Conservation (phyloP, 2,113 vertebrate species). For the Poicephalus meyeri region DNA sequence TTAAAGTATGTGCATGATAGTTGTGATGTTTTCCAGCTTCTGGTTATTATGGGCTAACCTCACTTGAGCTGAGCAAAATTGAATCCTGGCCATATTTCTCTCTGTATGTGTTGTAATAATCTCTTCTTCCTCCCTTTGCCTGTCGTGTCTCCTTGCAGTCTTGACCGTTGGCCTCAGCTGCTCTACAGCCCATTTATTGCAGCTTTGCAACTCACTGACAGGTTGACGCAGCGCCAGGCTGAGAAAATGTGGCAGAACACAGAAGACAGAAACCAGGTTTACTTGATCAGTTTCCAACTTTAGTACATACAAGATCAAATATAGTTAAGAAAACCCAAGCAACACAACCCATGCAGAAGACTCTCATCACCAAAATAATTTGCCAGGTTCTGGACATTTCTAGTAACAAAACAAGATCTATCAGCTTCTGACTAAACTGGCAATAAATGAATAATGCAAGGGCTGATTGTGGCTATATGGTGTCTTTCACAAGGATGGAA, state of each 20-base stretch:
- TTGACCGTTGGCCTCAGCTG: rapidly evolving
- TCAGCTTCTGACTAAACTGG: background rate
- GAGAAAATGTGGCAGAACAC: background rate
- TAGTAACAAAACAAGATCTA: background rate
- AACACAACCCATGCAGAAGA: background rate
- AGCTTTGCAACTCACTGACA: background rate
- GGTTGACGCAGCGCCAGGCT: background rate
- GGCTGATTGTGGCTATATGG: rapidly evolving
- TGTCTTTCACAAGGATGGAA: background rate
- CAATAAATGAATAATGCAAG: background rate
- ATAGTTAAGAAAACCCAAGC: background rate
- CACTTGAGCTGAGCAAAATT: background rate
- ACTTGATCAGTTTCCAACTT: background rate
- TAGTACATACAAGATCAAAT: background rate
- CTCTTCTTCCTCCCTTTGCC: background rate
- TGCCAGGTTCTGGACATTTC: background rate
- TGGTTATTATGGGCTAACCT: background rate
- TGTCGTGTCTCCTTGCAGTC: background rate
- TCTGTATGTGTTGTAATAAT: background rate
- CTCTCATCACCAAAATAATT: background rate
- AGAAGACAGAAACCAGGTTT: background rate
- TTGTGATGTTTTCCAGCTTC: background rate
- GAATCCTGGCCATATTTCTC: background rate
- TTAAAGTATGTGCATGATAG: rapidly evolving
- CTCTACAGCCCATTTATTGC: rapidly evolving